Conservation (phyloP, 2,888 invertebrate species). For the Pyrochroa serraticornis region DNA sequence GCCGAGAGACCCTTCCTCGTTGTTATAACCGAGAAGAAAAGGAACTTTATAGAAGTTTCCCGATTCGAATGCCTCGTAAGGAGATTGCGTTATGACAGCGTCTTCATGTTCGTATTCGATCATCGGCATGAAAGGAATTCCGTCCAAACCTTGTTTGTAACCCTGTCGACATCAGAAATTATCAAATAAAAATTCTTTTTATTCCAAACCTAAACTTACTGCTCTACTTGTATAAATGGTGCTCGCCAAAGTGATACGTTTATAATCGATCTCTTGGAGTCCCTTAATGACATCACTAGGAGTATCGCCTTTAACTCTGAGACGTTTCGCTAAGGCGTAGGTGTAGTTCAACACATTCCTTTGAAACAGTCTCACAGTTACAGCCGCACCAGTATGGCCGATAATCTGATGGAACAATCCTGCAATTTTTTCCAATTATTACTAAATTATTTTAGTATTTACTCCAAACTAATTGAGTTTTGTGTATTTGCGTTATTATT, state of each 20-base stretch:
- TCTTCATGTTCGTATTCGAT: constrained; percentile 1
- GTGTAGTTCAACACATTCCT: neutral
- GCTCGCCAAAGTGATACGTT: no score
- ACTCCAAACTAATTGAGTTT: no score
- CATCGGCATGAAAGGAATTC: neutral
- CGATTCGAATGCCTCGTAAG: neutral
- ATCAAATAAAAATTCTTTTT: no score
- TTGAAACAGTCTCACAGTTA: neutral
- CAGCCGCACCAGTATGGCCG: neutral
- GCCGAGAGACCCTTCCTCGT: no score
- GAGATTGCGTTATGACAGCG: neutral
- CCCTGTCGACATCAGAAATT: neutral
- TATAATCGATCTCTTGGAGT: no score
- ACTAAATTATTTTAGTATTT: no score
- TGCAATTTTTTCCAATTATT: neutral
- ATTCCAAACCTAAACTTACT: no score
- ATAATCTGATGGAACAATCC: neutral
- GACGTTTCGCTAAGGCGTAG: no score
- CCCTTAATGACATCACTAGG: no score
- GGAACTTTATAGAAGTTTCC: constrained; percentile 1
- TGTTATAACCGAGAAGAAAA: neutral
- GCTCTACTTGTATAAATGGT: no score
- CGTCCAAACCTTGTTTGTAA: neutral
- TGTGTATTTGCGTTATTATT: no score
- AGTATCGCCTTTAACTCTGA: no score